phyloP scores from a whole-genome alignment of 2,113 vertebrate species.

The Pelusios castaneus region DNA sequence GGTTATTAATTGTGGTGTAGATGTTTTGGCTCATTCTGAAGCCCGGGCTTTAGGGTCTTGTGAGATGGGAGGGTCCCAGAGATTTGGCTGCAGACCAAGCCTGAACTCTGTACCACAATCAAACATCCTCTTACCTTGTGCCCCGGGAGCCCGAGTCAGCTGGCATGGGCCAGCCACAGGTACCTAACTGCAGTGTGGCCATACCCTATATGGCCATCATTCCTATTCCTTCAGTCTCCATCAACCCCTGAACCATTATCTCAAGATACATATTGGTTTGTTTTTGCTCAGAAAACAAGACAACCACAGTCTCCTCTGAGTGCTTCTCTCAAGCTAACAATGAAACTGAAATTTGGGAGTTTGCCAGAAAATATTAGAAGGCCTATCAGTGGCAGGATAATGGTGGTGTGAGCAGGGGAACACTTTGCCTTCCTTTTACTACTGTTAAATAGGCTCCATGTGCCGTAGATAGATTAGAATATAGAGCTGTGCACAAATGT shows the following conservation, averaged over 20 bases:
- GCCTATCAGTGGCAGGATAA: conserved; percentile 67
- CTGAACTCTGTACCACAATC: too few relatives aligned
- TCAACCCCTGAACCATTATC: conserved; percentile 66
- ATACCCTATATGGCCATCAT: background rate
- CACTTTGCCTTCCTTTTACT: conserved; percentile 60
- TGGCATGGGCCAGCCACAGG: too few relatives aligned
- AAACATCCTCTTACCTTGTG: too few relatives aligned
- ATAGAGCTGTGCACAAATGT: conserved; percentile 24
- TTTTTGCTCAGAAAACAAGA: conserved; percentile 61
- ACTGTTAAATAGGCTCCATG: conserved; percentile 13
- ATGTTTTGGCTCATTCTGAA: background rate
- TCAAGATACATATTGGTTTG: conserved; percentile 56
- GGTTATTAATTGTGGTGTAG: background rate
- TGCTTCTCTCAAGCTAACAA: conserved; percentile 67
- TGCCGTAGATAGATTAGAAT: conserved; percentile 52
- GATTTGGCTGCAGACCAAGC: too few relatives aligned
- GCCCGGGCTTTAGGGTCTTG: background rate
- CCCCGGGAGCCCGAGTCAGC: too few relatives aligned
- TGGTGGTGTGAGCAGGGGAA: conserved; percentile 59
- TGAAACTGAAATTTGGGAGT: conserved; percentile 71
- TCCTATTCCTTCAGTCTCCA: conserved; percentile 57
- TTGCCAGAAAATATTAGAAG: conserved; percentile 69
- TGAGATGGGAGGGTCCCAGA: too few relatives aligned
- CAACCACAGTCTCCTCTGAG: conserved; percentile 55
- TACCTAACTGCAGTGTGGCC: too few relatives aligned